Evolutionary conservation across 1,140 invertebrate species (phyloP), one percentile per base, ranked within the genome.

Genomic region (Drosophila fuyamai): DNA sequence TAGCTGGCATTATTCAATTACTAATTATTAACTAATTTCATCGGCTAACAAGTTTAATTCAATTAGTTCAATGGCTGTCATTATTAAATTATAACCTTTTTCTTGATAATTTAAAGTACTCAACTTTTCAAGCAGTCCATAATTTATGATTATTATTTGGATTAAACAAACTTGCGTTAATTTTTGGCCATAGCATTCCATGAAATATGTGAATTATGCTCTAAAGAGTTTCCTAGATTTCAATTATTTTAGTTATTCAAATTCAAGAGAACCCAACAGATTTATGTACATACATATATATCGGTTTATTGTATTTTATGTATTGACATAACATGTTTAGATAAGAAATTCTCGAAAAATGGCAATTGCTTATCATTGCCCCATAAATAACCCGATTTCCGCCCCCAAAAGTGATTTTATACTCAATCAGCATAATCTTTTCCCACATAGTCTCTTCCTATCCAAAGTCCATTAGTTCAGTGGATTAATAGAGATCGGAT

Each of bases 401-500:
- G 29, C 8, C 2, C 29, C 8, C 29, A 32, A 32, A 32, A 32
- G 6, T 7, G 6, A 32, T 32, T 32, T 32, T 32, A 36, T 59
- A 23, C 6, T 13, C 43, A 6, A 12, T 47, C 16, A 8, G 29
- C 29, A 32, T 32, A 32, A 32, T 7, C 29, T 32, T 6, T 32
- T 32, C 29, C 8, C 29, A 32, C 29, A 32, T 7, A 4, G 6
- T 18, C 32, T 13, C n/a, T 4, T 4, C 14, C 18, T 10, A 8
- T 56, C 16, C 6, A 4, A 40, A 16, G 38, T 23, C 35, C 47
- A 53, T n/a, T 14, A 46, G 38, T 68, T 68, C 65, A 68, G 38
- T 68, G 62, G 66, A 63, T 56, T 47, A 70, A 44, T n/a, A 29
- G 35, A 48, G 65, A 65, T 67, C 40, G 48, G 35, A 68, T 59